Percentiles rank a stretch among this genome's conserved stretches.
phyloP scores from a whole-genome alignment of 2,113 vertebrate species.

The Pterocles orientalis region DNA sequence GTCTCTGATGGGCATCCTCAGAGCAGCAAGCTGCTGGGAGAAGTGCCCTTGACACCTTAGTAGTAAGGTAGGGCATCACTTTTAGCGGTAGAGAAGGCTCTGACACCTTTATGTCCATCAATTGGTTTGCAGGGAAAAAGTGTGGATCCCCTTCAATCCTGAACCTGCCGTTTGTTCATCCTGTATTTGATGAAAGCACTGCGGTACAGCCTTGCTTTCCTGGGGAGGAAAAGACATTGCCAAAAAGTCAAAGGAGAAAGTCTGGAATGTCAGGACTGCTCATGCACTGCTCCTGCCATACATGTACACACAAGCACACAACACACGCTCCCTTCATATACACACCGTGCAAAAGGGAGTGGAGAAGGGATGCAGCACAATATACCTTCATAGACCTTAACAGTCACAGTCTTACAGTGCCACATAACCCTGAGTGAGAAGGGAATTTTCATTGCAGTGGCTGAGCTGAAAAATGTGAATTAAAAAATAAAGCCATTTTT shows the following conservation, averaged over 20 bases:
- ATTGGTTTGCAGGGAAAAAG: background rate
- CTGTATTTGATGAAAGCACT: background rate
- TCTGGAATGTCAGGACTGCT: background rate
- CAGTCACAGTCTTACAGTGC: background rate
- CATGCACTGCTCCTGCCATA: rapidly evolving
- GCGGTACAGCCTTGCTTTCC: background rate
- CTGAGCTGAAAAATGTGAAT: background rate
- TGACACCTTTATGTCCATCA: background rate
- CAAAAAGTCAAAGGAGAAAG: background rate
- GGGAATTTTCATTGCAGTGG: background rate
- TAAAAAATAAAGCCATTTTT: background rate
- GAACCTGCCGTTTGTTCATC: background rate
- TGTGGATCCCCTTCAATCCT: background rate
- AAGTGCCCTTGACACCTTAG: background rate
- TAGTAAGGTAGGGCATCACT: background rate
- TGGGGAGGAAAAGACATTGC: background rate
- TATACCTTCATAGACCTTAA: background rate
- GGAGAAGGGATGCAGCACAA: background rate
- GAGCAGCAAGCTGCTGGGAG: background rate
- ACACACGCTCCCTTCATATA: background rate
- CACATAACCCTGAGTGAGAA: background rate
- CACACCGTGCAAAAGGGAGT: background rate
- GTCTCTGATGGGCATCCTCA: background rate
- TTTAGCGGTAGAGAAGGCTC: background rate
- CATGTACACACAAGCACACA: background rate